Conservation (phyloP, 2,797 vertebrate genomes). For the Alcedo quadribrachys region DNA sequence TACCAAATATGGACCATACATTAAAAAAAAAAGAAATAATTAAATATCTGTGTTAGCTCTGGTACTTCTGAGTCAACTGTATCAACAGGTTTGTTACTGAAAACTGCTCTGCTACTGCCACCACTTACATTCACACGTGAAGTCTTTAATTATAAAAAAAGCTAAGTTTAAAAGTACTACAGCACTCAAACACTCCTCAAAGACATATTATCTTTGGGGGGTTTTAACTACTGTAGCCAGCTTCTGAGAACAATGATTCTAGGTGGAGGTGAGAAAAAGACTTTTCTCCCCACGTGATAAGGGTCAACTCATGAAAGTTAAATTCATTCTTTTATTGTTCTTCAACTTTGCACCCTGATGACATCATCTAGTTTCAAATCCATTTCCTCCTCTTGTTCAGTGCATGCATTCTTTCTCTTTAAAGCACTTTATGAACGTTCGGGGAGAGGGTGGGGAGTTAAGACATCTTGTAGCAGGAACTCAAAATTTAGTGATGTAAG, state of each 20-base stretch:
- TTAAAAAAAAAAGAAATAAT: neutral
- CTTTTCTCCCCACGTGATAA: neutral
- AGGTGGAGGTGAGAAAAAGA: neutral
- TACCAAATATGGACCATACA: neutral
- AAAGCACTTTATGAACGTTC: neutral
- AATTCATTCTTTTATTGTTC: neutral
- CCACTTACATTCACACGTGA: neutral
- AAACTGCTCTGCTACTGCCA: neutral
- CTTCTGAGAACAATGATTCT: neutral
- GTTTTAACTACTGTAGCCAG: neutral
- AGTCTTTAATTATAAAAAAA: neutral
- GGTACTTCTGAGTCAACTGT: neutral
- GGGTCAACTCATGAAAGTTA: neutral
- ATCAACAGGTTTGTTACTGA: neutral
- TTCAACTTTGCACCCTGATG: constrained; percentile 63
- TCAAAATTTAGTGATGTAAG: constrained; percentile 92
- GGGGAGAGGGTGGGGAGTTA: neutral
- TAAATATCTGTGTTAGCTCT: neutral
- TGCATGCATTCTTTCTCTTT: neutral
- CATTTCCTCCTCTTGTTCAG: neutral
- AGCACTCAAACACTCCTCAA: neutral
- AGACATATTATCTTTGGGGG: neutral
- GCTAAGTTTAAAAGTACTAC: neutral
- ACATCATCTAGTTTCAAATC: neutral
- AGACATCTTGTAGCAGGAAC: constrained; percentile 91